Conservation (phyloP, 2,113 vertebrate species). For the Pygoscelis antarcticus region DNA sequence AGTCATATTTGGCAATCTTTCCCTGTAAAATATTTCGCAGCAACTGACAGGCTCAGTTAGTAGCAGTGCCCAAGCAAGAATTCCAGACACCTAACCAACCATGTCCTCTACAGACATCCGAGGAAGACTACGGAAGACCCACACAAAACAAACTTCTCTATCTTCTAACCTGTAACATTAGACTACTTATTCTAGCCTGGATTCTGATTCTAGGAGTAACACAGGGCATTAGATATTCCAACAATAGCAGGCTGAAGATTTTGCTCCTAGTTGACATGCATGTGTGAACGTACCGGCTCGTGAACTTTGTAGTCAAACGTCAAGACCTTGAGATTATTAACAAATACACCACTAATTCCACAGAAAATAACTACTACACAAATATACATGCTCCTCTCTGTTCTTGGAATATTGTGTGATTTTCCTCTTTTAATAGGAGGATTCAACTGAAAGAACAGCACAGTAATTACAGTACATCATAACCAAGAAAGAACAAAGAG, state of each 20-base stretch:
- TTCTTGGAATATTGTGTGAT: neutral
- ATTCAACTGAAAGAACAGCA: neutral
- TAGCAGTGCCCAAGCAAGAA: neutral
- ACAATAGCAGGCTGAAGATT: neutral
- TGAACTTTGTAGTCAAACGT: neutral
- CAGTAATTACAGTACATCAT: neutral
- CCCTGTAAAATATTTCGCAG: neutral
- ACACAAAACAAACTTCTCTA: neutral
- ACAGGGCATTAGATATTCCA: neutral
- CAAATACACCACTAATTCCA: neutral
- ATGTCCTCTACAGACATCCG: neutral
- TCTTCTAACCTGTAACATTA: neutral
- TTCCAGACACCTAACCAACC: neutral
- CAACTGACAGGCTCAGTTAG: neutral
- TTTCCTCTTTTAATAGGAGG: neutral
- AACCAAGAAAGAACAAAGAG: neutral
- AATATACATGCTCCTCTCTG: neutral
- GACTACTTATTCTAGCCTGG: neutral
- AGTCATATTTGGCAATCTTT: neutral
- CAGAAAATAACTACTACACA: neutral
- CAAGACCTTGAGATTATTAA: neutral
- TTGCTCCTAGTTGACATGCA: neutral
- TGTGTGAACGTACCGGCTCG: rapidly evolving
- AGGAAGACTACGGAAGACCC: neutral
- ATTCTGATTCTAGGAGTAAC: neutral